These are phyloP conservation scores for Clanis bilineata DNA, from an alignment of 2,888 invertebrate genomes.

Conservation along the genomic window DNA sequence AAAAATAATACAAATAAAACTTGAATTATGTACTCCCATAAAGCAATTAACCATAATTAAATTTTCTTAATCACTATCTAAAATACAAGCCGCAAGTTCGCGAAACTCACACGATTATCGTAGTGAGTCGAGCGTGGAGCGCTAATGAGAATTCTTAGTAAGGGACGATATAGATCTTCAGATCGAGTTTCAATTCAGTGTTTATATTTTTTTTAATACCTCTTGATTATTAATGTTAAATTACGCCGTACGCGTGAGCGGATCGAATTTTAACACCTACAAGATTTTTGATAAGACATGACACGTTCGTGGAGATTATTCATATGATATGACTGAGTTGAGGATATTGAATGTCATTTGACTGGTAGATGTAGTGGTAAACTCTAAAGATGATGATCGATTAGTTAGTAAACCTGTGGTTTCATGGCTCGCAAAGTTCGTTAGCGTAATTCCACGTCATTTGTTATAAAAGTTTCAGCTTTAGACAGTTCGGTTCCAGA, in stretches of 20 bases:
- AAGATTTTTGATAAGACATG: background rate
- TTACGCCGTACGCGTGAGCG: background rate
- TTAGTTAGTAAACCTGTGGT: no score
- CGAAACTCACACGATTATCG: slow-evolving; percentile 23
- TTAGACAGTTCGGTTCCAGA: no score
- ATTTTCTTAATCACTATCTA: slow-evolving; percentile 2
- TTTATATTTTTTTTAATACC: background rate
- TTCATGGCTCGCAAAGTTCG: no score
- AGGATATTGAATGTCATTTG: background rate
- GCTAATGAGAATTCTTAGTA: slow-evolving; percentile 29
- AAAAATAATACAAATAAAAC: background rate
- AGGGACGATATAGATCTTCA: slow-evolving; percentile 25
- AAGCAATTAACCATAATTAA: background rate
- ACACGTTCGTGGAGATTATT: background rate
- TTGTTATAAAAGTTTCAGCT: no score
- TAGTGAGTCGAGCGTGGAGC: slow-evolving; percentile 12
- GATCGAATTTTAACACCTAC: background rate
- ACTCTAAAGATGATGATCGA: background rate
- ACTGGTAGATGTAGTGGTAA: background rate
- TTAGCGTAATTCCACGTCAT: no score
- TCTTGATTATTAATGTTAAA: background rate
- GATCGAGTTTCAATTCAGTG: background rate
- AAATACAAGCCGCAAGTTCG: background rate
- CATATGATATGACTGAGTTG: background rate
- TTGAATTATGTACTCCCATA: background rate